Percentiles rank a stretch among this genome's conserved stretches.
Evolutionary conservation across 2,888 invertebrate species (phyloP).

Genomic region (Rhodophaea formosa): DNA sequence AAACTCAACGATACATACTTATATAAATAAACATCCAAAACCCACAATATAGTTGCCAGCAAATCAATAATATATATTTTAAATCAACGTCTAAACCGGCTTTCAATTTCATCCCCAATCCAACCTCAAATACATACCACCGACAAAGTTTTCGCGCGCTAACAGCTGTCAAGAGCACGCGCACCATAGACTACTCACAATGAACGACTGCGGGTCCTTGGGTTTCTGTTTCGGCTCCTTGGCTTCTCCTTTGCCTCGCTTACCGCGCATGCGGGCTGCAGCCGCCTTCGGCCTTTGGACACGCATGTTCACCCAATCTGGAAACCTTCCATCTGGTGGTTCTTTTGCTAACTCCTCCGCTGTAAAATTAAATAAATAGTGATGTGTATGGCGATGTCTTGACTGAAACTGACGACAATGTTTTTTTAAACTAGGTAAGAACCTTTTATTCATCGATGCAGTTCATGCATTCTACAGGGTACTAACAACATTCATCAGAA

Average conservation of each 20-base stretch:
- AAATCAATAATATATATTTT: no score
- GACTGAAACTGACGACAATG: no score
- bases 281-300: conserved; percentile 64
- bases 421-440: no score
- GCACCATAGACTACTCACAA: conserved; percentile 56
- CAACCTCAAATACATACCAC: conserved; percentile 23
- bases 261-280: conserved; percentile 62
- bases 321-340: conserved; percentile 68
- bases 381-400: not conserved
- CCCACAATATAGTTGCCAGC: no score
- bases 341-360: conserved; percentile 74
- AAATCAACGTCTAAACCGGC: conserved; percentile 2
- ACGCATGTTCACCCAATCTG: conserved; percentile 70
- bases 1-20: no score
- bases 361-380: conserved; percentile 34
- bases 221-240: conserved; percentile 3
- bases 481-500: no score
- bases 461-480: no score
- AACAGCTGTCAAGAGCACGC: conserved; percentile 35
- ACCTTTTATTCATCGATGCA: no score
- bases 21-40: no score
- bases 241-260: conserved; percentile 49
- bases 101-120: not conserved
- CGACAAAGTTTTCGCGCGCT: conserved; percentile 47
- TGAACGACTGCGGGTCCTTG: conserved; percentile 55